Base-by-base conservation (phyloP, 2,888 invertebrate species). In the Leucophenga maculata region DNA sequence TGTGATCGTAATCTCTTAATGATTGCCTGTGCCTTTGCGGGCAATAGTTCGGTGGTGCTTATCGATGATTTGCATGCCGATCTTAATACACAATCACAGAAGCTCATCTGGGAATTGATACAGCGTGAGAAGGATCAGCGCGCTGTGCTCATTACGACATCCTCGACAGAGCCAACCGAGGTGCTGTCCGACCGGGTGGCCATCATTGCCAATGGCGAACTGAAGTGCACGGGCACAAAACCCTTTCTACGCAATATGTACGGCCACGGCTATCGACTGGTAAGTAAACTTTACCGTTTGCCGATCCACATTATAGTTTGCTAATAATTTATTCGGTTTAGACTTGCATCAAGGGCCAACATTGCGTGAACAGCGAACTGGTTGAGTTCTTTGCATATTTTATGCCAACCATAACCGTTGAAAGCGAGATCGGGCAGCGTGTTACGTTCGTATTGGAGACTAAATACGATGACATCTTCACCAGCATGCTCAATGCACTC, bases 81-180 rank as follows among this genome's bases (percentile, higher is more conserved):
- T 62, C 93, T 96, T 91, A 95, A 95, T 86, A 94, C 94, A 0
- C 91, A 93, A 22, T 93, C 95, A 0, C 89, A 95, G 65, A 89
- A 94, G 67, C 92, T 92, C 6, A 90, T 96, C 0, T 96, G 96
- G 95, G 93, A 94, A 74, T 89, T 96, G 16, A 88, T 97, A 70
- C 92, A 93, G 85, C 89, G 89, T 77, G 92, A 94, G 77, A 93
- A 94, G 80, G 89, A 89, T 77, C 93, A 92, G 54, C 91, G 95
- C 14, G 93, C 95, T 0, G 93, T 96, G 86, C 90, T 96, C 57
- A 88, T 96, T 66, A 94, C 95, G 0, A 94, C 94, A 0, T 94
- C 96, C 86, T 95, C 94, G 84, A 95, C 95, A 93, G 94, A 95
- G 78, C 95, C 96, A 87, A 95, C 96, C 0, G 96, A 95, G 85